phyloP scores from a whole-genome alignment of 2,113 vertebrate genomes.

The Notarius quadriscutis region DNA sequence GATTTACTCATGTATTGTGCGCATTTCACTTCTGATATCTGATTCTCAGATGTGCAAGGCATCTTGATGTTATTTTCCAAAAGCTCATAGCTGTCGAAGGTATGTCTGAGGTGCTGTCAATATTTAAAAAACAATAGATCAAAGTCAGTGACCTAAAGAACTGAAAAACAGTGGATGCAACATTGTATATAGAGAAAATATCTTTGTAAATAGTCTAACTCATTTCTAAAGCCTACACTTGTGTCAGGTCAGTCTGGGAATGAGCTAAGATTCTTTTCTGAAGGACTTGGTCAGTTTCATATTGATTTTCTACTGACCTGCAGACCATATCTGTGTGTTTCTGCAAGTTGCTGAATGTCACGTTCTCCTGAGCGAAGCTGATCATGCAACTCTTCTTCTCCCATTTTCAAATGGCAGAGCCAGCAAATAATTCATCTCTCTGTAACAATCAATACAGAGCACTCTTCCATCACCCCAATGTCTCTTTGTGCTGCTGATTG shows the following conservation, averaged over 20 bases:
- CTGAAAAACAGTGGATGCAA: constrained; percentile 32
- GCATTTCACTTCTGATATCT: background rate
- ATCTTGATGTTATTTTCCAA: background rate
- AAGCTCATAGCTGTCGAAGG: background rate
- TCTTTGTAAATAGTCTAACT: constrained; percentile 48
- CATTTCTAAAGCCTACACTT: constrained; percentile 20
- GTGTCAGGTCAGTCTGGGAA: constrained; percentile 40
- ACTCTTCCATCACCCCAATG: constrained; percentile 39
- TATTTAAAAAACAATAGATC: constrained; percentile 38
- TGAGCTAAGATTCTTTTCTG: constrained; percentile 43
- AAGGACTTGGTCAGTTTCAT: constrained; percentile 37
- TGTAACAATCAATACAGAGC: constrained; percentile 66
- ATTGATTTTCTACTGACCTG: constrained; percentile 67
- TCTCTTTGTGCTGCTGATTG: constrained; percentile 67
- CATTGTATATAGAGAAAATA: constrained; percentile 35
- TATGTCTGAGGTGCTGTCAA: constrained; percentile 25
- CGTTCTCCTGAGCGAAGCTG: constrained; percentile 60
- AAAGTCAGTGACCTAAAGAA: constrained; percentile 19
- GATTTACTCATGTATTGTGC: background rate
- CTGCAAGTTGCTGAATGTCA: constrained; percentile 56
- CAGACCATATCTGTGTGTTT: constrained; percentile 54
- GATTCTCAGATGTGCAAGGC: background rate
- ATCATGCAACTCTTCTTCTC: constrained; percentile 65
- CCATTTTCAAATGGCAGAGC: constrained; percentile 59
- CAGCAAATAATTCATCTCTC: constrained; percentile 70